Evolutionary conservation across 1,140 invertebrate species (phyloP), one percentile per base, ranked within the genome.

Genomic region (Listronotus oregonensis): DNA sequence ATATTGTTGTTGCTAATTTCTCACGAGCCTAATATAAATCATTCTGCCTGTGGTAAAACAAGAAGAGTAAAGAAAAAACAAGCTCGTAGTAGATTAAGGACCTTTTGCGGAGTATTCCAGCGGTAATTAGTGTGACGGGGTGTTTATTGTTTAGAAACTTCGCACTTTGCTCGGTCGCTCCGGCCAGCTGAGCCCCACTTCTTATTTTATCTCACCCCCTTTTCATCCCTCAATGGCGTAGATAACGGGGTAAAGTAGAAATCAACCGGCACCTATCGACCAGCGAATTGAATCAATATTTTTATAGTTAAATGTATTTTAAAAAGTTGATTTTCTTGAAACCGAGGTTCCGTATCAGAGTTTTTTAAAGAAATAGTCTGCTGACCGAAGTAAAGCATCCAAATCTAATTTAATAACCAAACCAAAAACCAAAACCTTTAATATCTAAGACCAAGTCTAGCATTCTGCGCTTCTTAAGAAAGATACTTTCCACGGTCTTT

Each of bases 71-170:
- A 43, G 54, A 39, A 60, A 61, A 66, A 66, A 60, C 50, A 27
- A 40, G 50, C 64, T 61, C 40, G 42, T 49, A 61, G 64, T 66
- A 66, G 64, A 66, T 66, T 66, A 72, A 68, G 54, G 64, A 72
- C 65, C 57, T 66, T 71, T 69, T 59, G 51, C 40, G 43, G 64
- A 67, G 65, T 69, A 70, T 72, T 73, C 68, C 70, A 68, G 54
- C 56, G 68, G 67, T 74, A 72, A 74, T 72, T 69, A 69, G 62
- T 51, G 61, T 52, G 58, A 60, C 42, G 50, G 64, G 58, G 69
- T 70, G 71, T 71, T 74, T 71, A 74, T 72, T 72, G 71, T 73
- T 74, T 73, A 67, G 66, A 69, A 74, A 74, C 73, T 74, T 74
- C 66, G 63, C 71, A 74, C 73, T 74, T 73, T 66, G 49, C 44